Evolutionary conservation across 2,113 vertebrate genomes (phyloP).

Genomic region (Xyrauchen texanus): DNA sequence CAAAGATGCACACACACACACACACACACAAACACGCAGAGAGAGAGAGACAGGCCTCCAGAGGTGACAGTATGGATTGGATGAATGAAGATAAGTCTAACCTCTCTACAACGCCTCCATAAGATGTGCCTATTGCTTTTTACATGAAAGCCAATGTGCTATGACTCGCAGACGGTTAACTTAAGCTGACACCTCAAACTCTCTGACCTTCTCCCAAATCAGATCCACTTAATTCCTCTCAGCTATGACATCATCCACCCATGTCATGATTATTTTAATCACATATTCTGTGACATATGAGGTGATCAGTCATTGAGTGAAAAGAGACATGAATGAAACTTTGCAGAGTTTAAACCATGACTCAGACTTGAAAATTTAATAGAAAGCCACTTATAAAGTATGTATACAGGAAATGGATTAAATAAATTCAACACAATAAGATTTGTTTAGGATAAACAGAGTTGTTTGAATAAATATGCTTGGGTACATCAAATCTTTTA

Average conservation of each 20-base stretch:
- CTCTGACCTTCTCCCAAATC: slow-evolving; percentile 12
- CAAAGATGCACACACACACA: too few species aligned
- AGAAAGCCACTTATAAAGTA: too few species aligned
- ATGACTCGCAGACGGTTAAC: not conserved
- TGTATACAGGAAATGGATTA: too few species aligned
- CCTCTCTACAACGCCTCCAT: slow-evolving; percentile 10
- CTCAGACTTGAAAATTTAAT: not conserved
- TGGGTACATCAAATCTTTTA: too few species aligned
- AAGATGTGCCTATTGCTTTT: not conserved
- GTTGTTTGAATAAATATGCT: too few species aligned
- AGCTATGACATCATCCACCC: not conserved
- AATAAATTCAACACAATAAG: too few species aligned
- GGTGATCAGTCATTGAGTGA: not conserved
- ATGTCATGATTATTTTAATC: slow-evolving; percentile 12
- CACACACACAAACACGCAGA: too few species aligned
- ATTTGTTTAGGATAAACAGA: too few species aligned
- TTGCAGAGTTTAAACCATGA: not conserved
- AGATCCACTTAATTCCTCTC: not conserved
- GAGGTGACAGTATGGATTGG: slow-evolving; percentile 8
- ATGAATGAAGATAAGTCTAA: slow-evolving; percentile 46
- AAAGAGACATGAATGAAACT: not conserved
- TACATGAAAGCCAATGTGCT: not conserved
- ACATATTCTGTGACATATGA: not conserved
- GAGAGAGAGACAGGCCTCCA: not conserved
- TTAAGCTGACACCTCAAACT: not conserved